These are phyloP conservation scores for Caenorhabditis remanei DNA, from an alignment of 1,140 invertebrate genomes.

Conservation along the genomic window DNA sequence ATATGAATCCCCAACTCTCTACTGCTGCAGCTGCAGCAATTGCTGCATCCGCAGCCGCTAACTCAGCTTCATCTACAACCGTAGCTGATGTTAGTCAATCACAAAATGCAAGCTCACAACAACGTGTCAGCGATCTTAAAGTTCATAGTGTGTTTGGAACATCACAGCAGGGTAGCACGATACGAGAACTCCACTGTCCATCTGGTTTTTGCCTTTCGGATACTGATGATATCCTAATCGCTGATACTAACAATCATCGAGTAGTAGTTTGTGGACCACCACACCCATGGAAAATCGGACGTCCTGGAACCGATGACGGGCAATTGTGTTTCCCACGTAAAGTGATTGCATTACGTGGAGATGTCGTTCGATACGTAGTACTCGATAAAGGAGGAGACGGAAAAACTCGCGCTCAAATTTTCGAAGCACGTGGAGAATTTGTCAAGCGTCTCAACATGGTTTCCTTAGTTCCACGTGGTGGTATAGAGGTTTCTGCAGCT, in stretches of 20 bases:
- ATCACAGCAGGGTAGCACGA: conserved; percentile 83
- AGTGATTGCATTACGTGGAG: conserved; percentile 70
- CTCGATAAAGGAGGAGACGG: conserved; percentile 93
- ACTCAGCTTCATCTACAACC: conserved; percentile 78
- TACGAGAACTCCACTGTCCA: conserved; percentile 94
- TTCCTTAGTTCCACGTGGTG: conserved; percentile 80
- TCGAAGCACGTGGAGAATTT: conserved; percentile 81
- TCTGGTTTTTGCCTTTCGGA: conserved; percentile 93
- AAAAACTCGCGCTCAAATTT: conserved; percentile 92
- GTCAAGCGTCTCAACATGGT: conserved; percentile 87
- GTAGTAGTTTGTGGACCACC: conserved; percentile 80
- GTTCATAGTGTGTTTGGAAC: conserved; percentile 85
- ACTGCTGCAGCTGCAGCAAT: conserved; percentile 37
- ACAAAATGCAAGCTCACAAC: conserved; percentile 2
- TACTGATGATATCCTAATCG: conserved; percentile 91
- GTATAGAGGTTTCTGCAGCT: conserved; percentile 93
- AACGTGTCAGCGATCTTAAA: conserved; percentile 4
- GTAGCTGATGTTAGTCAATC: neutral
- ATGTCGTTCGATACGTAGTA: conserved; percentile 85
- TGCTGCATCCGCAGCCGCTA: conserved; percentile 74
- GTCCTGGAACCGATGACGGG: conserved; percentile 84
- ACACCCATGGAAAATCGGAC: conserved; percentile 79
- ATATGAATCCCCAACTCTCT: conserved; percentile 16
- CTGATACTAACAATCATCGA: conserved; percentile 95
- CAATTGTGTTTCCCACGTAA: conserved; percentile 96